Evolutionary conservation across 2,797 vertebrate species (phyloP).

Genomic region (Xenentodon cancila): DNA sequence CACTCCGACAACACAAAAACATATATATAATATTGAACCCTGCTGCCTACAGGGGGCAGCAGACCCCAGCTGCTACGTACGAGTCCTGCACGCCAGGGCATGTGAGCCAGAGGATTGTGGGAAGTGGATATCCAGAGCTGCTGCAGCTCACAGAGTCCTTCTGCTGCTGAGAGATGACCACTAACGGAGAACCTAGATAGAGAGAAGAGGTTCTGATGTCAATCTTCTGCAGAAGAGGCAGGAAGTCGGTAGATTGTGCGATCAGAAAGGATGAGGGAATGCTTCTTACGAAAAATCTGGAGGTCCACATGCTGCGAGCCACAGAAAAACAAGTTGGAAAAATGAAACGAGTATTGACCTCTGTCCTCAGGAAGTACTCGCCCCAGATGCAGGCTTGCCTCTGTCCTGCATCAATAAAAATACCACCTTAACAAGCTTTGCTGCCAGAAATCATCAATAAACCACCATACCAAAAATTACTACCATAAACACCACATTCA

Average conservation of each 20-base stretch:
- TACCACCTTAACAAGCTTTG: slow-evolving; percentile 6
- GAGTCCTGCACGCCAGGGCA: slow-evolving; percentile 66
- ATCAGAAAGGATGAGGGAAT: neutral
- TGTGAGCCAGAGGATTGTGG: slow-evolving; percentile 83
- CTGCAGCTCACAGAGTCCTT: slow-evolving; percentile 77
- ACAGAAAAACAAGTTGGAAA: slow-evolving; percentile 67
- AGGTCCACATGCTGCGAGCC: slow-evolving; percentile 78
- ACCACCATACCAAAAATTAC: neutral
- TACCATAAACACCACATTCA: too few species aligned
- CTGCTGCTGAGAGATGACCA: slow-evolving; percentile 26
- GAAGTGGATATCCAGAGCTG: slow-evolving; percentile 83
- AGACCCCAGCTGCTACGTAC: slow-evolving; percentile 68
- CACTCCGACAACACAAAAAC: neutral
- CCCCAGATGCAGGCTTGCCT: slow-evolving; percentile 72
- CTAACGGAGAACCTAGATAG: slow-evolving; percentile 62
- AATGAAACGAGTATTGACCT: slow-evolving; percentile 84
- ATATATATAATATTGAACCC: too few species aligned
- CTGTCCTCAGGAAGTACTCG: slow-evolving; percentile 78
- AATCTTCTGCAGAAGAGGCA: neutral
- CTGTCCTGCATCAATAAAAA: slow-evolving; percentile 67
- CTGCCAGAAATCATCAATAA: neutral
- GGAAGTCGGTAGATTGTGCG: neutral
- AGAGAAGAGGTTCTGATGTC: neutral
- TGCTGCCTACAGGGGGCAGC: neutral
- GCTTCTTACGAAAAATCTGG: slow-evolving; percentile 83